Evolutionary conservation across 2,797 vertebrate species (phyloP).

Genomic region (Smutsia temminckii): DNA sequence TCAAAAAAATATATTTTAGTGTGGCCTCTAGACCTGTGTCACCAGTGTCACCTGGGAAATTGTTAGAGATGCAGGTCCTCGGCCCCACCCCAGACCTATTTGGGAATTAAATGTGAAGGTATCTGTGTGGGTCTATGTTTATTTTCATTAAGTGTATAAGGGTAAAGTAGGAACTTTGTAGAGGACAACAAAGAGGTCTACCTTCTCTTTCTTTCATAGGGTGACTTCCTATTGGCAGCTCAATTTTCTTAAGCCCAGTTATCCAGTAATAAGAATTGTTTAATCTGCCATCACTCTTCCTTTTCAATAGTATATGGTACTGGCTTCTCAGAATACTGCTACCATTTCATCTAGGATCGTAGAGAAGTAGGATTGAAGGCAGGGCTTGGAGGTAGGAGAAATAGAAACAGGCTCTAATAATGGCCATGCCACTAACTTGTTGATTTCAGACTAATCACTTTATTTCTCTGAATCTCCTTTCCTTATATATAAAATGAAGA

Average conservation of each 20-base stretch:
- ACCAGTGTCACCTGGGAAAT: not conserved
- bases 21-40: not conserved
- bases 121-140: not conserved
- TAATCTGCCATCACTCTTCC: not conserved
- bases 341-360: not conserved
- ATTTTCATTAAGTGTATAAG: not conserved
- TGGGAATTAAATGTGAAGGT: not conserved
- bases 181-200: not conserved
- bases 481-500: not conserved
- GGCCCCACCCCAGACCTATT: not conserved
- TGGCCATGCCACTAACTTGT: not conserved
- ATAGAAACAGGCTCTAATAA: not conserved
- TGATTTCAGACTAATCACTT: not conserved
- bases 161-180: not conserved
- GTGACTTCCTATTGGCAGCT: not conserved
- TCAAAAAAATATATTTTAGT: not conserved
- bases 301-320: not conserved
- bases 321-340: slow-evolving; percentile 2
- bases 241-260: slow-evolving; percentile 25
- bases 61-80: not conserved
- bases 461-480: not conserved
- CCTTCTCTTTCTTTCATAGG: not conserved
- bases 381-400: not conserved
- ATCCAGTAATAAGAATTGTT: not conserved
- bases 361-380: not conserved